Evolutionary conservation across 2,888 invertebrate genomes (phyloP).

Genomic region (Sarcophaga variegata): DNA sequence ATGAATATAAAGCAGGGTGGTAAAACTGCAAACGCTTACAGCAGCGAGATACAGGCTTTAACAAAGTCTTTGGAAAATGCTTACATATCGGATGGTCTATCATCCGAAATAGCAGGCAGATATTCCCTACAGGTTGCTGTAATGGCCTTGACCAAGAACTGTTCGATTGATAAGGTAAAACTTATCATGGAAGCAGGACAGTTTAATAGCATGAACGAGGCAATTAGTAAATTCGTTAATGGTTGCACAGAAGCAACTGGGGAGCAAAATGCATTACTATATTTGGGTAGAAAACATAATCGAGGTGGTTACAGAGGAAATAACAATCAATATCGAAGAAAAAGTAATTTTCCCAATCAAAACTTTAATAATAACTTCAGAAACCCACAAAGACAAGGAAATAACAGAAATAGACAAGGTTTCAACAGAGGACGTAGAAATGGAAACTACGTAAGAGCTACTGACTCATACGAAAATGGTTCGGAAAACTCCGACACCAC

Average conservation of each 20-base stretch:
- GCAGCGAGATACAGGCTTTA: neutral
- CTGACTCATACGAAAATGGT: neutral
- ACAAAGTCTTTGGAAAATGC: neutral
- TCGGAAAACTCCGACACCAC: too few relatives aligned
- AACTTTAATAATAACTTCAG: neutral
- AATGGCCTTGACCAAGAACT: neutral
- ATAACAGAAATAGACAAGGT: too few relatives aligned
- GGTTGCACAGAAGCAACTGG: conserved; percentile 36
- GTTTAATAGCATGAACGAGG: conserved; percentile 56
- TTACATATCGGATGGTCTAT: neutral
- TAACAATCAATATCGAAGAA: too few relatives aligned
- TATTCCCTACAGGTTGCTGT: conserved; percentile 3
- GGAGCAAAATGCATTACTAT: neutral
- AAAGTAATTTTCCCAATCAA: neutral
- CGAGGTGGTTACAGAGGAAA: too few relatives aligned
- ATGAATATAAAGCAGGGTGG: neutral
- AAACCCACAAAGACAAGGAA: too few relatives aligned
- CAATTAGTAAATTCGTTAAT: conserved; percentile 45
- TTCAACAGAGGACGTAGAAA: neutral
- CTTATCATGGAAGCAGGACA: conserved; percentile 48
- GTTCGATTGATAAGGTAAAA: neutral
- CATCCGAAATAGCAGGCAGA: conserved; percentile 10
- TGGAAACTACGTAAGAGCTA: neutral
- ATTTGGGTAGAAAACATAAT: neutral
- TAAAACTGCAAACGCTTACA: conserved; percentile 12